phyloP scores from a whole-genome alignment of 2,113 vertebrate genomes.

The Malurus alboscapulatus region DNA sequence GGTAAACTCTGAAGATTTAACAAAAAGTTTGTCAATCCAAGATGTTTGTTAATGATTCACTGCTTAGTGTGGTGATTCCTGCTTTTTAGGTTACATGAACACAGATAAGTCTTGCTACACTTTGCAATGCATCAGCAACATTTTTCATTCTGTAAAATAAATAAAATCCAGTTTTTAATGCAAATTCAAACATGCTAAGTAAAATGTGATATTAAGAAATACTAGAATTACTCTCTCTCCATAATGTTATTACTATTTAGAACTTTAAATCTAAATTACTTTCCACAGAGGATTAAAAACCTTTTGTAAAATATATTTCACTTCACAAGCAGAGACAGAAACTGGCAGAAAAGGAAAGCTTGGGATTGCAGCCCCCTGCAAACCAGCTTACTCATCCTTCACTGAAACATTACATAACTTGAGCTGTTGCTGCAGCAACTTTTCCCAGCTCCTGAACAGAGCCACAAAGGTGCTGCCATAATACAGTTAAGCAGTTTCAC shows the following conservation, averaged over 20 bases:
- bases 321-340: not conserved
- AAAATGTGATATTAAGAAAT: not conserved
- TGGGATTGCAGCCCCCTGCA: not conserved
- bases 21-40: not conserved
- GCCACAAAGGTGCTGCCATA: not conserved
- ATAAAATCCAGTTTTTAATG: not conserved
- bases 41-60: not conserved
- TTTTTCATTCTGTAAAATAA: not conserved
- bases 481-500: not conserved
- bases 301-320: not conserved
- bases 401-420: not conserved
- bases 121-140: not conserved
- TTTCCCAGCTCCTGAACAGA: not conserved
- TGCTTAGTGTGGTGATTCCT: not conserved
- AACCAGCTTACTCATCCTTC: not conserved
- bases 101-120: not conserved
- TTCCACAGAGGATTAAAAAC: not conserved
- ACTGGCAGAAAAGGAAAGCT: not conserved
- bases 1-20: not conserved
- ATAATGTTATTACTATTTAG: not conserved
- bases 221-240: not conserved
- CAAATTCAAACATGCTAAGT: not conserved
- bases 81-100: not conserved
- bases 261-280: not conserved
- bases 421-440: conserved; percentile 37